These are phyloP conservation scores for Eumaeus atala DNA, from an alignment of 1,140 invertebrate species.

Conservation along the genomic window DNA sequence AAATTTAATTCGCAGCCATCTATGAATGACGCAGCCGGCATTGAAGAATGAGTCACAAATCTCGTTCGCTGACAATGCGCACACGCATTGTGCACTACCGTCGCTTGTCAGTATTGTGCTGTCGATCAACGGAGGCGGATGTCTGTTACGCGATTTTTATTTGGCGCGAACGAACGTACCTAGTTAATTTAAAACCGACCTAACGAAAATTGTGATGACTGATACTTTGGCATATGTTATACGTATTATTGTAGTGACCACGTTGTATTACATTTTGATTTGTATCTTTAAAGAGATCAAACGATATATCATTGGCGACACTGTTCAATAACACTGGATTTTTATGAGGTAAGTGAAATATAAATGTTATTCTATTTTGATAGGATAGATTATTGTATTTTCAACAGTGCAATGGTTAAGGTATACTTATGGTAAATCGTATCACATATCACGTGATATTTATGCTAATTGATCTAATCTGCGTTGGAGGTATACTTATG, in stretches of 20 bases:
- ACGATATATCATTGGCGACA: constrained; percentile 35
- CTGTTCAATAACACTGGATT: constrained; percentile 33
- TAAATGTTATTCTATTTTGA: no score
- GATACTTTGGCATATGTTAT: constrained; percentile 42
- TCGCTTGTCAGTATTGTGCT: constrained; percentile 35
- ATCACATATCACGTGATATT: no score
- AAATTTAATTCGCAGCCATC: constrained; percentile 4
- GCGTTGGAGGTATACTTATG: no score
- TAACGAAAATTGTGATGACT: constrained; percentile 43
- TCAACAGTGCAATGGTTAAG: no score
- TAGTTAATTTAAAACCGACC: constrained; percentile 26
- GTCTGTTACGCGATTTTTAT: constrained; percentile 16
- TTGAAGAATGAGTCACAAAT: constrained; percentile 54
- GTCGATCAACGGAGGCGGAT: constrained; percentile 13
- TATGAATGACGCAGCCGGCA: constrained; percentile 59
- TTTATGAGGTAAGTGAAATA: constrained; percentile 21
- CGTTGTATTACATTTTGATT: constrained; percentile 49
- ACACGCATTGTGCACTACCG: constrained; percentile 49
- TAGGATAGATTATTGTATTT: no score
- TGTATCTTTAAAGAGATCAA: constrained; percentile 52
- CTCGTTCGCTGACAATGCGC: constrained; percentile 49
- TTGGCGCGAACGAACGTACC: constrained; percentile 39
- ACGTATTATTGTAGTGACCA: constrained; percentile 41
- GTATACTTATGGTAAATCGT: no score
- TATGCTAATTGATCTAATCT: no score